These are phyloP conservation scores for Drosophila mauritiana DNA, from an alignment of 1,140 invertebrate species.

Conservation along the genomic window DNA sequence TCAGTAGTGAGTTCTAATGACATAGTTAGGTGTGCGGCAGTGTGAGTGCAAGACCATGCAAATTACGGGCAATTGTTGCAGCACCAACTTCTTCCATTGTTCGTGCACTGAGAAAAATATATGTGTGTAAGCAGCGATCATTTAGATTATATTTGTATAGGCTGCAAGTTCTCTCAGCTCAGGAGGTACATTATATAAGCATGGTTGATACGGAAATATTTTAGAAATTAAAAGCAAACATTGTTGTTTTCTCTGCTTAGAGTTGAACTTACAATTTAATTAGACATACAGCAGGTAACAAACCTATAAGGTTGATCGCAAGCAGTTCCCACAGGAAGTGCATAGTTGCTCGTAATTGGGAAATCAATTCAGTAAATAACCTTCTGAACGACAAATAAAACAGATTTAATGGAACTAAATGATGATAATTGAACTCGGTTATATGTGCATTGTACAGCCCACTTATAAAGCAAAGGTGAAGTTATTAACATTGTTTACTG, in stretches of 20 bases:
- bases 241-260: background rate
- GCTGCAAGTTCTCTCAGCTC: too few species aligned
- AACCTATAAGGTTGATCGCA: constrained; percentile 12
- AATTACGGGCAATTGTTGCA: constrained; percentile 66
- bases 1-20: constrained; percentile 53
- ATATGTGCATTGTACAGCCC: too few species aligned
- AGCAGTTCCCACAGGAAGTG: constrained; percentile 28
- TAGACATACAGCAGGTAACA: constrained; percentile 9
- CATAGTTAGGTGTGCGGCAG: constrained; percentile 39
- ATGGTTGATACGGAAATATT: background rate
- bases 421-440: constrained; percentile 10
- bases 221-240: background rate
- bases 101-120: constrained; percentile 2
- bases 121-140: background rate
- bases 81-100: constrained; percentile 7
- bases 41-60: constrained; percentile 54
- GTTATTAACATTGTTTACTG: too few species aligned
- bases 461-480: too few species aligned
- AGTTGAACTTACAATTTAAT: background rate
- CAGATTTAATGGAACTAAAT: constrained; percentile 12
- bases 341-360: constrained; percentile 15
- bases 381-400: constrained; percentile 13
- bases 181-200: too few species aligned
- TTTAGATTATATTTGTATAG: too few species aligned
- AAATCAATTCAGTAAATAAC: constrained; percentile 15